Evolutionary conservation across 2,888 invertebrate genomes (phyloP).

Genomic region (Pollenia griseotomentosa): DNA sequence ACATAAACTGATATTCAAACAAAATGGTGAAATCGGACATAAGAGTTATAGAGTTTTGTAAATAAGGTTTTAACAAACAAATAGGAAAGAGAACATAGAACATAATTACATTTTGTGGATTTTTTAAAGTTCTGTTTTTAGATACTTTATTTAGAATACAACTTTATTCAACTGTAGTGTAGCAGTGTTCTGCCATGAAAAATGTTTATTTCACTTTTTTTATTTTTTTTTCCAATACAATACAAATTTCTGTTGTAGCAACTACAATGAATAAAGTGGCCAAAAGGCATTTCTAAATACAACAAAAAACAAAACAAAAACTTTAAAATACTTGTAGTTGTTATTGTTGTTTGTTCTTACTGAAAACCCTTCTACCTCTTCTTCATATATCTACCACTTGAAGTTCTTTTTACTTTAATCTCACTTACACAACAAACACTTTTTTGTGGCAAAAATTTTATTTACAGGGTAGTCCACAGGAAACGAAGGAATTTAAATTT

Average conservation of each 20-base stretch:
- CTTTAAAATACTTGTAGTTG: slow-evolving; percentile 26
- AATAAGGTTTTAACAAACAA: no score
- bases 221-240: background rate
- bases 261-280: slow-evolving; percentile 57
- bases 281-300: slow-evolving; percentile 60
- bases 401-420: slow-evolving; percentile 46
- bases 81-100: no score
- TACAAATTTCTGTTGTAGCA: slow-evolving; percentile 11
- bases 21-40: no score
- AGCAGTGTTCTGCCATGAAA: background rate
- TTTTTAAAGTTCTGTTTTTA: no score
- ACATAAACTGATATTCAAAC: no score
- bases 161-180: background rate
- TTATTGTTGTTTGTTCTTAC: background rate
- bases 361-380: background rate
- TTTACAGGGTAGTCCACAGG: background rate
- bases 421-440: slow-evolving; percentile 61
- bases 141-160: no score
- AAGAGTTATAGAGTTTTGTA: no score
- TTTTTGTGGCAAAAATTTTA: slow-evolving; percentile 25
- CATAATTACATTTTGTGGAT: no score
- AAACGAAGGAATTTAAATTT: no score
- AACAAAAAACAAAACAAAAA: slow-evolving; percentile 54
- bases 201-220: background rate
- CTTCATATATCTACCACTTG: background rate